Base-by-base conservation (phyloP, 2,797 vertebrate genomes). In the Columba guinea region DNA sequence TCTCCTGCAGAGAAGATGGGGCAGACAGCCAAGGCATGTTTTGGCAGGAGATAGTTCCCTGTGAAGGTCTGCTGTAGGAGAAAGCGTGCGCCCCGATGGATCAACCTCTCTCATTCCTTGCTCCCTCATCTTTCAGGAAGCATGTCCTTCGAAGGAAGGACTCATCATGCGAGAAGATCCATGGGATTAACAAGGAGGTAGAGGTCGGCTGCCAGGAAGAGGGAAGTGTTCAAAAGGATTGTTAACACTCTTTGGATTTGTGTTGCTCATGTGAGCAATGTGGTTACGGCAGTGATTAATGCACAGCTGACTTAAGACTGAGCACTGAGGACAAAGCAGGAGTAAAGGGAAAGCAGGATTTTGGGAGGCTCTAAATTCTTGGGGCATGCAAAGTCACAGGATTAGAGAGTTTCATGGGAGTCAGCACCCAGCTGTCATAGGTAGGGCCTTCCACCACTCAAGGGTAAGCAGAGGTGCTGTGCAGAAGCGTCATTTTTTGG, bases 231-330 rank as follows among this genome's bases (percentile, higher is more conserved):
- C 55, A 1, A 3, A 56, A 51, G 49, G 28, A 4, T 37, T 32
- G n/a, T 15, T 41, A 13, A 18, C 39, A 3, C 27, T 13, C 16
- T 35, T 34, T 46, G 87, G 44, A 10, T 58, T 79, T 90, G 58
- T 48, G 9, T 2, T 13, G 20, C 30, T 35, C 28, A 1, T 9
- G 12, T 17, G 63, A 34, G 8, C 0, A 0, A 28, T 10, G 62
- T 17, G 27, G 39, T 86, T 23, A 10, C 6, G 13, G 48, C n/a
- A 59, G 23, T 11, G 55, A 35, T 9, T 15, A 35, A 27, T 35
- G 23, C 37, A 55, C 12, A 13, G 20, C 14, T 49, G 41, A 16
- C 34, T 41, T 30, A 39, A 58, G 58, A 13, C 7, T 90, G 60
- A 55, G 52, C 44, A 44, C 8, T 0, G 7, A 71, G 48, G 41